Evolutionary conservation across 1,140 invertebrate species (phyloP), one percentile per base, ranked within the genome.

Genomic region (Aleiodes sp.): DNA sequence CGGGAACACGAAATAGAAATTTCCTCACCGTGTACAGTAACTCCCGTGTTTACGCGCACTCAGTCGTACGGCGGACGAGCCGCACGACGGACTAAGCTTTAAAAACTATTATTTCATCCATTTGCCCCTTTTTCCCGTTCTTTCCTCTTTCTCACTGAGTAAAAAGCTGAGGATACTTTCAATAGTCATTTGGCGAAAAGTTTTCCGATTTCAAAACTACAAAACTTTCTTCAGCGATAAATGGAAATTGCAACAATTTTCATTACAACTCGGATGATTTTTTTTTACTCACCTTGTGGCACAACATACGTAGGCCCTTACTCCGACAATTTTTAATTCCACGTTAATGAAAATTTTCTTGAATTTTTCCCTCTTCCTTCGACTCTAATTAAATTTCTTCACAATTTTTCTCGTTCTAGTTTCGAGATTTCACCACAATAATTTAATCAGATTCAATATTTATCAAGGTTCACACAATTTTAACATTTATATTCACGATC

Each of bases 291-390:
- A 82, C 82, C 80, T 76, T 73, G 67, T 78, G 73, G 73, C 74
- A 73, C 76, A 76, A 76, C 81, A 84, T 83, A 73, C 81, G 81
- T 82, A 77, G 75, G 77, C 75, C 75, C 75, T 77, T 64, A 35
- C 39, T 8, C 12, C 39, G 2, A n/a, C 7, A 16, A 68, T 12
- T 35, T n/a, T n/a, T n/a, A n/a, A n/a, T n/a, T n/a, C 31, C 10
- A 35, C 31, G 4, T 10, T 6, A 35, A 35, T 35, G 31, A 35
- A 35, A 35, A 35, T 6, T 35, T 4, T 35, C 4, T 6, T 10
- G 4, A 4, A 35, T 10, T 10, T 52, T 52, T 2, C 46, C 46
- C 21, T 12, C 9, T 52, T 16, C n/a, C 16, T 24, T 21, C 16
- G 39, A 24, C 46, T 35, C 4, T 21, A 16, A 39, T 39, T 1